Conservation (phyloP, 2,113 vertebrate species). For the Nesoenas mayeri region DNA sequence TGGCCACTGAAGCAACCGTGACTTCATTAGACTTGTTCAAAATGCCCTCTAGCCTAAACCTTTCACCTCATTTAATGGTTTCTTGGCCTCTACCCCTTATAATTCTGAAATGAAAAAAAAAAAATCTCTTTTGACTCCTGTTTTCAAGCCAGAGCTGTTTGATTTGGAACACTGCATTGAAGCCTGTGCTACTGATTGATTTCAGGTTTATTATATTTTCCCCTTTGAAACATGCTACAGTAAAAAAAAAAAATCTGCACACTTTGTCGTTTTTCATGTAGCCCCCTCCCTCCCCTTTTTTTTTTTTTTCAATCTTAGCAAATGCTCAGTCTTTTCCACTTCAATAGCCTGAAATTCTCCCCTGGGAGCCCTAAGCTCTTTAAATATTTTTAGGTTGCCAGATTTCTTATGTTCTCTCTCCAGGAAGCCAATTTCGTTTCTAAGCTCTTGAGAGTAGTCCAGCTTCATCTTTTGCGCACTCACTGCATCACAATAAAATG, state of each 20-base stretch:
- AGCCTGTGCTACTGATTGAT: constrained; percentile 61
- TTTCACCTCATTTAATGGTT: constrained; percentile 65
- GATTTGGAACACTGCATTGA: constrained; percentile 39
- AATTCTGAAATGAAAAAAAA: constrained; percentile 53
- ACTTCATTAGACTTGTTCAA: constrained; percentile 68
- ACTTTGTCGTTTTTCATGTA: constrained; percentile 63
- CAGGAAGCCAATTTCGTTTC: constrained; percentile 71
- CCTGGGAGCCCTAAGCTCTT: constrained; percentile 68
- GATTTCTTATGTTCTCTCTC: constrained; percentile 72
- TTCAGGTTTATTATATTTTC: constrained; percentile 62
- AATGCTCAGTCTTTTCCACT: constrained; percentile 66
- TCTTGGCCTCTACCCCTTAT: constrained; percentile 55
- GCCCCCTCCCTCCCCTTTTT: background rate
- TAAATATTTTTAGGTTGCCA: constrained; percentile 75
- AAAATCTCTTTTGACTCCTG: constrained; percentile 33
- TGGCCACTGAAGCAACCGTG: constrained; percentile 46
- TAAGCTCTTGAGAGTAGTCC: constrained; percentile 62
- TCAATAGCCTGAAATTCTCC: constrained; percentile 69
- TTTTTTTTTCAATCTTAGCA: constrained; percentile 41
- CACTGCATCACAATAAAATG: constrained; percentile 69
- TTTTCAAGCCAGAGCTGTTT: constrained; percentile 51
- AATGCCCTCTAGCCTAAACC: constrained; percentile 60
- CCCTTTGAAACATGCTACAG: constrained; percentile 55
- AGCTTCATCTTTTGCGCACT: constrained; percentile 62
- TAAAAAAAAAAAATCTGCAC: constrained; percentile 8